Base-by-base conservation (phyloP, 2,888 invertebrate genomes). In the Dendrolimus pini region DNA sequence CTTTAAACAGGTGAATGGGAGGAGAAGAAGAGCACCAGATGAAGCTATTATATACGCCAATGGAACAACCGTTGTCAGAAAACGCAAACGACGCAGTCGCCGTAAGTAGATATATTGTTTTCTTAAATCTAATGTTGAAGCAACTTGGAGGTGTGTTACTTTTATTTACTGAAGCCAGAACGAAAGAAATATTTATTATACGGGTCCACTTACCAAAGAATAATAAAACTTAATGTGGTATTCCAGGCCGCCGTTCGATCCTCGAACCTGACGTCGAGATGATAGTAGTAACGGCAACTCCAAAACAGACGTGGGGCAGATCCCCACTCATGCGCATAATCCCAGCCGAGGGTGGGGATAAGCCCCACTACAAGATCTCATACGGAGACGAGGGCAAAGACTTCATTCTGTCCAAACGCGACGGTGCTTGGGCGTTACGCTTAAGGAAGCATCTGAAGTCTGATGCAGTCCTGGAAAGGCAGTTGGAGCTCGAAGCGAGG, bases 11-110 rank as follows among this genome's bases (percentile, higher is more conserved):
- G 76, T 90, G 66, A 90, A 90, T 61, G 89, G 89, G 0, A 76
- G 89, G 6, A 77, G 82, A 63, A 75, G 89, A 59, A 67, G 89
- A 58, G 83, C 89, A 2, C 88, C 88, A 0, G 88, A 90, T 53
- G 89, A 89, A 61, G 89, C 83, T 1, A 75, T 89, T 18, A 76
- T 90, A 13, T 90, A 70, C 62, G 89, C 89, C 0, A 90, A 90
- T 59, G 89, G 89, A 47, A 90, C 89, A 0, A 88, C 85, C 0
- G 62, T 89, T 53, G 74, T 85, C 59, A 76, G 87, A 65, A 77
- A 81, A 65, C 82, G 84, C 42, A 81, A 78, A 64, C 70, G 87
- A 60, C 83, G 87, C 9, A 87, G 79, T 63, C 78, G 89, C 70
- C 84, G 89, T 89, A 60, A 82, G 87, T 81, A 53, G 18, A 30